These are phyloP conservation scores for Semnornis frantzii DNA, from an alignment of 2,113 vertebrate species.

Conservation along the genomic window DNA sequence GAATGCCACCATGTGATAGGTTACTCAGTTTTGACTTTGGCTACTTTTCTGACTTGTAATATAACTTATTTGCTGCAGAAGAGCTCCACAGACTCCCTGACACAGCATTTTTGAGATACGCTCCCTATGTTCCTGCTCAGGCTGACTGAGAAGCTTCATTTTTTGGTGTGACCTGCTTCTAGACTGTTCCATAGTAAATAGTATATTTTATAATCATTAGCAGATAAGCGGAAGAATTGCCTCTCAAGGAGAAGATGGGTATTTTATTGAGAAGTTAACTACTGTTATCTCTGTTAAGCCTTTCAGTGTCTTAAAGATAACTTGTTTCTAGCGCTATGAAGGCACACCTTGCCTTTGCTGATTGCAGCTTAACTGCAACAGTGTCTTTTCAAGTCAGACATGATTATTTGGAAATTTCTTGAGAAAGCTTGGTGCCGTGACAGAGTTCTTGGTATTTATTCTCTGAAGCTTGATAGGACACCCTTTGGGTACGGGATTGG, in stretches of 20 bases:
- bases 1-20: not conserved
- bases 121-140: not conserved
- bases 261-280: not conserved
- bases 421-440: not conserved
- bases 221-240: not conserved
- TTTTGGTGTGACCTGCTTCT: not conserved
- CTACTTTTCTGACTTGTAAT: not conserved
- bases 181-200: not conserved
- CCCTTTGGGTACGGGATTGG: not conserved
- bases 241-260: not conserved
- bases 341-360: not conserved
- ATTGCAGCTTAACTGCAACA: not conserved
- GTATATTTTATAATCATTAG: not conserved
- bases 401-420: not conserved
- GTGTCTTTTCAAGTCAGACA: not conserved
- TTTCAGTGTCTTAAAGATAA: not conserved
- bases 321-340: not conserved
- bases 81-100: not conserved
- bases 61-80: not conserved
- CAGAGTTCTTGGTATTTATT: not conserved
- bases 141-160: not conserved
- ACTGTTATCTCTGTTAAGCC: not conserved
- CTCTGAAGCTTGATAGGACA: not conserved
- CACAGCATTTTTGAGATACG: accelerated
- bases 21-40: not conserved